Base-by-base conservation (phyloP, 2,888 invertebrate genomes). In the Acanthococcus lagerstroemiae region DNA sequence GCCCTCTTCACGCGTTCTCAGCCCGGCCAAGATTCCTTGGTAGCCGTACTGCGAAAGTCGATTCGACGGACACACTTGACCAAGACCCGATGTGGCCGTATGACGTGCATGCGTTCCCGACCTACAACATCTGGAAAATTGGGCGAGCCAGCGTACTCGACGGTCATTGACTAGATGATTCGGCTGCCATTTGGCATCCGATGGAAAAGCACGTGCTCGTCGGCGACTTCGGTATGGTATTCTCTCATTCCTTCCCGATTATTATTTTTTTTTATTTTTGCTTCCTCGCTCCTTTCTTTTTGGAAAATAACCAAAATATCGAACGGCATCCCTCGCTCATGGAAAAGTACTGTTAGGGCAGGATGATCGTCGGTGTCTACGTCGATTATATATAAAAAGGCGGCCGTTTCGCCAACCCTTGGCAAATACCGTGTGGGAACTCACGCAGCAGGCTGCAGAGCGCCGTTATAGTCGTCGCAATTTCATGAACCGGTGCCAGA, bases 141-240 rank as follows among this genome's bases (percentile, higher is more conserved):
- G 48, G 52, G 30, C 52, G 50, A 52, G 61, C 30, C 27, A 50
- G 30, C 52, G 27, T 50, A n/a, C 27, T 1, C 5, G 22, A 27
- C 25, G 61, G 61, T 61, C 61, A 50, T 61, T 61, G 61, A 61
- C 61, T 61, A 22, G n/a, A 45, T 44, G 37, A 57, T 57, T 57
- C 30, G 25, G 22, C 17, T 61, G 61, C 50, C 61, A 61, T 61
- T 61, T 61, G 61, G 61, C 61, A 61, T 61, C 9, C 26, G 61
- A 61, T 61, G 61, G 61, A 61, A 61, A 61, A 61, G 52, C 61
- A 61, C 61, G 61, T 61, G 61, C 27, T 50, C 37, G 44, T 57
- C 30, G 61, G 61, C 52, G 46, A 48, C 60, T 60, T 17, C 45
- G 48, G 25, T 24, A 17, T 50, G 52, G n/a, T 45, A 45, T 58